Evolutionary conservation across 2,888 invertebrate species (phyloP).

Genomic region (Aphrophora alni): DNA sequence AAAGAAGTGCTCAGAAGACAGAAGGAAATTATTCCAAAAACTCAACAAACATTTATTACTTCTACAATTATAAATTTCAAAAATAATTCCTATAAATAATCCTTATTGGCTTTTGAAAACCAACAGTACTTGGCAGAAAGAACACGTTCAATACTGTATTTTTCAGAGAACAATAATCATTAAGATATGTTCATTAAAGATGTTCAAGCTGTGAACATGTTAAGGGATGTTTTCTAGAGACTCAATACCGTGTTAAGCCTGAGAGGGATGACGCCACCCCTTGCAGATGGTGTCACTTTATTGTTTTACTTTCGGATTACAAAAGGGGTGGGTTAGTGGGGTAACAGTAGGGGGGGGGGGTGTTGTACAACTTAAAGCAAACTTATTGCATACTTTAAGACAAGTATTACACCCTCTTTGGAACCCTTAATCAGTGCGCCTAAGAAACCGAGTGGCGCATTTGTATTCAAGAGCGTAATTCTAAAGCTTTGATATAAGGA

Average conservation of each 20-base stretch:
- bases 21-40: too few species aligned
- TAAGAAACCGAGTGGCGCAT: not conserved
- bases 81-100: too few species aligned
- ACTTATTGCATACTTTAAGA: constrained; percentile 4
- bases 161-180: not conserved
- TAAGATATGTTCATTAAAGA: not conserved
- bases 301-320: constrained; percentile 9
- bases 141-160: too few species aligned
- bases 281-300: constrained; percentile 4
- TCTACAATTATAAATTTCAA: too few species aligned
- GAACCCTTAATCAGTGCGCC: not conserved
- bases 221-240: not conserved
- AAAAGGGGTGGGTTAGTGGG: not conserved
- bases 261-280: not conserved
- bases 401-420: not conserved
- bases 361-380: not conserved
- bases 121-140: too few species aligned
- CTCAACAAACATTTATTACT: too few species aligned
- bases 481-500: not conserved
- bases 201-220: not conserved
- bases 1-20: too few species aligned
- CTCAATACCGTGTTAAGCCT: not conserved
- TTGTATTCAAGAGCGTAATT: not conserved
- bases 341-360: not conserved
- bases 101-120: too few species aligned